phyloP scores from a whole-genome alignment of 1,140 invertebrate species.

The Carposina sasakii region DNA sequence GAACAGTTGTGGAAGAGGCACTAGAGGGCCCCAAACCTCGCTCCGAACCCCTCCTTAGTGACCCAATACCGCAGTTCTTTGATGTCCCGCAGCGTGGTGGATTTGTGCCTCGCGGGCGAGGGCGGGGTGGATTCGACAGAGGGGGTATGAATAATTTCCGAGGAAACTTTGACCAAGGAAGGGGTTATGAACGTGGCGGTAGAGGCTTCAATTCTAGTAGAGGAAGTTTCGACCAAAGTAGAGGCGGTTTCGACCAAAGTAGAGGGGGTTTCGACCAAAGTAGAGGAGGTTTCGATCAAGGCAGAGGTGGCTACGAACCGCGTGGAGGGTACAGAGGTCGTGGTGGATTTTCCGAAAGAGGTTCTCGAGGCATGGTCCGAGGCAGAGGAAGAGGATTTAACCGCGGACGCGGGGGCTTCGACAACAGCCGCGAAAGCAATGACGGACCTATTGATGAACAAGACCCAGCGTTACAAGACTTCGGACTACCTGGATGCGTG shows the following conservation, averaged over 20 bases:
- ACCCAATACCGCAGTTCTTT: conserved; percentile 30
- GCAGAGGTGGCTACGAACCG: conserved; percentile 27
- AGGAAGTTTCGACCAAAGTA: conserved; percentile 39
- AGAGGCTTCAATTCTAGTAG: conserved; percentile 50
- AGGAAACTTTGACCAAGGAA: conserved; percentile 27
- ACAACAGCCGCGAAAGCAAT: conserved; percentile 25
- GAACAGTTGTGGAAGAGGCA: conserved; percentile 65
- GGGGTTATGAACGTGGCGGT: conserved; percentile 27
- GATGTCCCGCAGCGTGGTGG: conserved; percentile 31
- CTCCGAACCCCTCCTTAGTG: conserved; percentile 26
- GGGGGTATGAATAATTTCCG: conserved; percentile 34
- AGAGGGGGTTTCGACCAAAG: conserved; percentile 45
- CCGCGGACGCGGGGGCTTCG: conserved; percentile 38
- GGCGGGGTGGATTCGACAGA: conserved; percentile 42
- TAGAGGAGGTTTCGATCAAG: conserved; percentile 29
- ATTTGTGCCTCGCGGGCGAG: conserved; percentile 41
- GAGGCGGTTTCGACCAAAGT: conserved; percentile 38
- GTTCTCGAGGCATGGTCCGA: conserved; percentile 43
- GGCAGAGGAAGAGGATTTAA: conserved; percentile 47
- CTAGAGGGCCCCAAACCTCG: conserved; percentile 46
- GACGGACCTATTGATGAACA: conserved; percentile 29
- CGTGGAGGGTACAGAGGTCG: conserved; percentile 29
- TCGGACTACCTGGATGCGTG: conserved; percentile 86
- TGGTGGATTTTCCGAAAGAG: conserved; percentile 35
- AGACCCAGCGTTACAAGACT: conserved; percentile 72